phyloP scores from a whole-genome alignment of 2,797 vertebrate genomes.

The Limosa lapponica region DNA sequence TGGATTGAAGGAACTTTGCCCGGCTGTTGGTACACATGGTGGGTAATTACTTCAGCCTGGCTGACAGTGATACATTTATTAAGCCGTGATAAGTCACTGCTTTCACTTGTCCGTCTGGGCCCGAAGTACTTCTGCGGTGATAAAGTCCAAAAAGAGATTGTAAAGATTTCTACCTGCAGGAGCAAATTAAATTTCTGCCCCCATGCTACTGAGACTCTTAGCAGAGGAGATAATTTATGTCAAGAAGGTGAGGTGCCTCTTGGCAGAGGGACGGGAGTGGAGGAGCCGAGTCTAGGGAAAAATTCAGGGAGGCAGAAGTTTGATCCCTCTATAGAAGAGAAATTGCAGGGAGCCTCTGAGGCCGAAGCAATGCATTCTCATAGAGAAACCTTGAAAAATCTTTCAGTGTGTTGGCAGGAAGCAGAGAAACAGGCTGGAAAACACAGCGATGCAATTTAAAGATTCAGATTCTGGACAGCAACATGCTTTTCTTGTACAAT shows the following conservation, averaged over 20 bases:
- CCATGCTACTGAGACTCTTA: background rate
- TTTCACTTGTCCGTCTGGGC: background rate
- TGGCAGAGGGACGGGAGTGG: background rate
- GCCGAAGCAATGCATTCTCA: background rate
- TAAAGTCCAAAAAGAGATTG: background rate
- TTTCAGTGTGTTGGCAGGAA: background rate
- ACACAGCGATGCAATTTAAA: background rate
- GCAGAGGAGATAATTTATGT: background rate
- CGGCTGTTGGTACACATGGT: accelerated
- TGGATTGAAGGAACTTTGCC: background rate
- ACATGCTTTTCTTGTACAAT: background rate
- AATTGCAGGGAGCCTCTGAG: background rate
- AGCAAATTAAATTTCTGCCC: background rate
- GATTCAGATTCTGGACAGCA: background rate
- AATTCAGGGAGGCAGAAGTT: background rate
- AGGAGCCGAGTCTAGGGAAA: background rate
- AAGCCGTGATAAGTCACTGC: background rate
- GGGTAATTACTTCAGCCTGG: background rate
- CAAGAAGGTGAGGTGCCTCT: background rate
- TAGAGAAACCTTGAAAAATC: background rate
- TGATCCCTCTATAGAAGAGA: background rate
- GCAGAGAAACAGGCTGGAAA: background rate
- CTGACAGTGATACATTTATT: background rate
- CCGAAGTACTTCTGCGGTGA: background rate
- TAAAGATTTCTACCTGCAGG: background rate